Evolutionary conservation across 2,797 vertebrate genomes (phyloP), one percentile per base, ranked within the genome.

Genomic region (Trematomus bernacchii): DNA sequence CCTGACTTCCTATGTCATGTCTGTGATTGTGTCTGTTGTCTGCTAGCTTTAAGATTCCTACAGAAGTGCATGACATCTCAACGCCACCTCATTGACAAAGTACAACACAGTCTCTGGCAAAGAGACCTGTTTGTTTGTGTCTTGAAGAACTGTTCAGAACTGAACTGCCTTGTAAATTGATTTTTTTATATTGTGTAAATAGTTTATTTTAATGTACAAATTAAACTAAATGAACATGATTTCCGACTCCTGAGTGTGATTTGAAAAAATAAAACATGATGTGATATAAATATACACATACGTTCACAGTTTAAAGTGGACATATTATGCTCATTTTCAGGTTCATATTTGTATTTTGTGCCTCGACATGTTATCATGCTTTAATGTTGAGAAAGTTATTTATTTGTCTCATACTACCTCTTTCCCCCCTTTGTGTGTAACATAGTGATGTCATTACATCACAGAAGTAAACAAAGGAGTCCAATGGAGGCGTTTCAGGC

Each of bases 131-230:
- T 73, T 90, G 87, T 93, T 92, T 86, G 61, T 84, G 93, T 92
- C 90, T 87, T 81, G 79, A 90, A 77, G 82, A 86, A 92, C 92
- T 84, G 87, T 94, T 94, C 81, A 78, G 83, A 86, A 92, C 92
- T 84, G 87, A 94, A 94, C 80, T 88, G 84, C 87, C 87, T 87
- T 94, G 92, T 94, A 93, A 85, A 94, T 94, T 93, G 71, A 59
- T 68, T 87, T 84, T 71, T 92, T 91, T 94, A 93, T 88, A 93
- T 94, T 95, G 92, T 96, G 96, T 95, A 94, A 95, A 94, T 96
- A 95, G 89, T 95, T 93, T 96, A 96, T 94, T 94, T 94, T 93
- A 94, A 86, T 97, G 94, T 97, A 96, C 92, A 97, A 96, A 96
- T 92, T 95, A 95, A 95, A 95, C 77, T 90, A 87, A 92, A 81